A percentile compares a stretch with the other conserved stretches of the same genome.
Conservation (phyloP, 2,797 vertebrate genomes). For the Sarcoramphus papa region DNA sequence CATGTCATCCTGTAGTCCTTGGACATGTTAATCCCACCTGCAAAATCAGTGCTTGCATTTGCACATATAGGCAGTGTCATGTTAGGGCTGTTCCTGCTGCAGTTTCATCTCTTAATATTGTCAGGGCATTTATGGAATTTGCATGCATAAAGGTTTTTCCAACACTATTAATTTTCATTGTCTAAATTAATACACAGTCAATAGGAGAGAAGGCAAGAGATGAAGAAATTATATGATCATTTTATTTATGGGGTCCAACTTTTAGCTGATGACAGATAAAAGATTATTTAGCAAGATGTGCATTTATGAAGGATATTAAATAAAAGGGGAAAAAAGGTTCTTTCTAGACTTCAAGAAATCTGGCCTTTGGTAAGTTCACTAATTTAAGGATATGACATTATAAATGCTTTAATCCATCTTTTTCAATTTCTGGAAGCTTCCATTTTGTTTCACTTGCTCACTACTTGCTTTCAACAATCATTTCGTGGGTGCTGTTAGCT, state of each 20-base stretch:
- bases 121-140: background rate
- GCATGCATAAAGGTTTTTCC: background rate
- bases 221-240: background rate
- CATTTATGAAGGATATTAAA: background rate
- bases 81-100: background rate
- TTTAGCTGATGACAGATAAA: background rate
- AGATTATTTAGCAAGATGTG: background rate
- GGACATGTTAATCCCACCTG: background rate
- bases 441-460: background rate
- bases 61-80: background rate
- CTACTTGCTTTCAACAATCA: background rate
- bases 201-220: background rate
- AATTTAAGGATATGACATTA: background rate
- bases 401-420: background rate
- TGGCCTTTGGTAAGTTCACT: background rate
- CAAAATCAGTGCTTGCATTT: background rate
- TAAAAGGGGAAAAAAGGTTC: accelerated
- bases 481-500: background rate
- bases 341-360: background rate
- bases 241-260: background rate
- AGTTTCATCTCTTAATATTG: background rate
- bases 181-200: background rate
- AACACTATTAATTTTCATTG: background rate
- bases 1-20: background rate
- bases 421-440: background rate